phyloP scores from a whole-genome alignment of 2,888 invertebrate species.

The Argyra leucocephala region DNA sequence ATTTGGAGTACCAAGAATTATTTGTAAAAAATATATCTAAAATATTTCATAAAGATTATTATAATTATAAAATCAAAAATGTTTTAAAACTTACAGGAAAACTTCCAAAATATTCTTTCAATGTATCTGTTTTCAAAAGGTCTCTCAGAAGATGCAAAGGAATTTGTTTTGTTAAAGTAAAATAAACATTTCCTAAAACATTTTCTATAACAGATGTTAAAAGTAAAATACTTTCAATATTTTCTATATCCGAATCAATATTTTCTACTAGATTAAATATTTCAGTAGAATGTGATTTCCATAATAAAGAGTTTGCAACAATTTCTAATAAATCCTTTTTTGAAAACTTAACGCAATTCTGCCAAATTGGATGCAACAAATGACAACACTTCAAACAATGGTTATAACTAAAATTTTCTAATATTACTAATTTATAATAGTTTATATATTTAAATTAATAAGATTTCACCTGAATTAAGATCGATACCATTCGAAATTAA shows the following conservation, averaged over 20 bases:
- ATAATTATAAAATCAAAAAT: too few species aligned
- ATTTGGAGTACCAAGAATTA: conserved; percentile 45
- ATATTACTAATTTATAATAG: neutral
- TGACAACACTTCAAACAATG: neutral
- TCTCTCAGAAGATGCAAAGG: conserved; percentile 45
- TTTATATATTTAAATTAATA: neutral
- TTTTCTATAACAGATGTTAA: conserved; percentile 32
- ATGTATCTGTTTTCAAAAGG: conserved; percentile 38
- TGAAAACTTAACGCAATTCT: neutral
- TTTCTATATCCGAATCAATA: conserved; percentile 12
- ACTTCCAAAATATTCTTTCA: conserved; percentile 36
- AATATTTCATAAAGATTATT: too few species aligned
- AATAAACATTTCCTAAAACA: conserved; percentile 31
- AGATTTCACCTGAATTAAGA: conserved; percentile 8
- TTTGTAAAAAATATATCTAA: conserved; percentile 39
- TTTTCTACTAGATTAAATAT: neutral
- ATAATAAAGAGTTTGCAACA: neutral
- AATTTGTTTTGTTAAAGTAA: conserved; percentile 22
- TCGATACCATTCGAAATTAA: neutral
- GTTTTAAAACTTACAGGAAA: conserved; percentile 34
- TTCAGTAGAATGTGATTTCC: neutral
- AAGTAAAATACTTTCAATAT: conserved; percentile 28
- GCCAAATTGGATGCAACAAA: neutral
- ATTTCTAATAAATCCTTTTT: neutral
- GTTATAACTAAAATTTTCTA: neutral